Percentiles rank a stretch among this genome's conserved stretches.
These are phyloP conservation scores for Lethenteron camtschaticum DNA, from an alignment of 2,113 vertebrate genomes.

Conservation along the genomic window DNA sequence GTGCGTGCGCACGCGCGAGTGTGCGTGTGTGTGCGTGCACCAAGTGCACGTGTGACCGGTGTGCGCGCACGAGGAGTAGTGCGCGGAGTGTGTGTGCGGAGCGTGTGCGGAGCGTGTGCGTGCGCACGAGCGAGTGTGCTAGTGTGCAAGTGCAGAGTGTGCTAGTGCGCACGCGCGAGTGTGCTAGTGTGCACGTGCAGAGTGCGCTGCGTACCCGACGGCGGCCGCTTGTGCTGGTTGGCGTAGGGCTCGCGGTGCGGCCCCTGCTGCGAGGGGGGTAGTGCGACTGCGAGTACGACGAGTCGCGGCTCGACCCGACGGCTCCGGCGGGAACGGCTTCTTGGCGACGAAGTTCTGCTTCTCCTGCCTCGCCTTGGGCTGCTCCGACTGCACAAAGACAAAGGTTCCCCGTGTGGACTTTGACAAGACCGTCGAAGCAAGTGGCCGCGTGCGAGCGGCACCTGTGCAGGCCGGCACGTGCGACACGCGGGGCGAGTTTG, in stretches of 20 bases:
- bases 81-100: too few relatives aligned
- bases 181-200: neutral
- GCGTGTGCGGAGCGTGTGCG: slow-evolving; percentile 52
- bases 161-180: neutral
- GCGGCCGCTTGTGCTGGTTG: neutral
- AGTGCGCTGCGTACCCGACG: neutral
- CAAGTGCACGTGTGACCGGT: slow-evolving; percentile 33
- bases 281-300: slow-evolving; percentile 35
- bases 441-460: neutral
- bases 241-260: neutral
- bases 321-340: slow-evolving; percentile 54
- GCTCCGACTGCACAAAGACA: slow-evolving; percentile 1
- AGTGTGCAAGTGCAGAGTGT: neutral
- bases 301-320: slow-evolving; percentile 65
- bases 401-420: neutral
- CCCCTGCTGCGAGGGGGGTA: slow-evolving; percentile 18
- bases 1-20: slow-evolving; percentile 37
- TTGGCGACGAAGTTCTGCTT: slow-evolving; percentile 38
- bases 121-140: slow-evolving; percentile 29
- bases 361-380: slow-evolving; percentile 55
- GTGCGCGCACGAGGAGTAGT: slow-evolving; percentile 19
- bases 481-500: too few relatives aligned
- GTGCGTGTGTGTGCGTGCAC: slow-evolving; percentile 21
- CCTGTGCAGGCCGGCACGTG: neutral
- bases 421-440: neutral